Percentiles rank a stretch among this genome's conserved stretches.
Evolutionary conservation across 2,113 vertebrate species (phyloP).

Genomic region (Thalassarche chlororhynchos): DNA sequence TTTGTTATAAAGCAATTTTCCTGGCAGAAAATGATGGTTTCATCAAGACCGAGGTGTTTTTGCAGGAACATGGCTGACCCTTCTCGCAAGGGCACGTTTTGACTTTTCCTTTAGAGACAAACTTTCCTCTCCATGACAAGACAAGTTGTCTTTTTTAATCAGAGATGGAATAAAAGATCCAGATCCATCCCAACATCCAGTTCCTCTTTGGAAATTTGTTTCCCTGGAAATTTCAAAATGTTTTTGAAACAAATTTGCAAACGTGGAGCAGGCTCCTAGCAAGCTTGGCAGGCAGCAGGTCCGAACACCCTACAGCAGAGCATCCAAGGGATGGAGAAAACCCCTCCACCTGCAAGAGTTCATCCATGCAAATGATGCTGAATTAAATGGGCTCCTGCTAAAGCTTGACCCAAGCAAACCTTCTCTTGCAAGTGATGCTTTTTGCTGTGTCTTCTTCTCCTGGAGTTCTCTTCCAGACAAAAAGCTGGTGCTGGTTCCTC

Average conservation of each 20-base stretch:
- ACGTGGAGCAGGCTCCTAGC: rapidly evolving
- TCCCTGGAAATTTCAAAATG: background rate
- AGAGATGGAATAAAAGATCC: background rate
- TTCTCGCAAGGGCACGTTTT: background rate
- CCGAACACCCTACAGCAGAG: rapidly evolving
- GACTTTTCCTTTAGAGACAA: background rate
- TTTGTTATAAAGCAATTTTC: background rate
- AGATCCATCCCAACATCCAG: rapidly evolving
- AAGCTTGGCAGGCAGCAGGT: background rate
- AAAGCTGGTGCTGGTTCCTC: background rate
- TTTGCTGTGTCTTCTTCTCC: background rate
- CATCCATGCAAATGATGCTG: too few species aligned
- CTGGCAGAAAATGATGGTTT: background rate
- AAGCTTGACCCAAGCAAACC: background rate
- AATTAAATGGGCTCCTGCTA: background rate
- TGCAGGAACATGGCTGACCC: background rate
- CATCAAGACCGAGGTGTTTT: background rate
- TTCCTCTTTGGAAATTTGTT: background rate
- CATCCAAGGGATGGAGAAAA: background rate
- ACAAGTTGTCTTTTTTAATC: background rate
- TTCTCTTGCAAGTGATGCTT: background rate
- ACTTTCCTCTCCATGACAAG: background rate
- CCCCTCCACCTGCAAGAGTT: background rate
- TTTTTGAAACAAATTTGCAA: background rate
- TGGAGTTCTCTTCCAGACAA: background rate